Evolutionary conservation across 1,140 invertebrate genomes (phyloP).

Genomic region (Drosophila obscura): DNA sequence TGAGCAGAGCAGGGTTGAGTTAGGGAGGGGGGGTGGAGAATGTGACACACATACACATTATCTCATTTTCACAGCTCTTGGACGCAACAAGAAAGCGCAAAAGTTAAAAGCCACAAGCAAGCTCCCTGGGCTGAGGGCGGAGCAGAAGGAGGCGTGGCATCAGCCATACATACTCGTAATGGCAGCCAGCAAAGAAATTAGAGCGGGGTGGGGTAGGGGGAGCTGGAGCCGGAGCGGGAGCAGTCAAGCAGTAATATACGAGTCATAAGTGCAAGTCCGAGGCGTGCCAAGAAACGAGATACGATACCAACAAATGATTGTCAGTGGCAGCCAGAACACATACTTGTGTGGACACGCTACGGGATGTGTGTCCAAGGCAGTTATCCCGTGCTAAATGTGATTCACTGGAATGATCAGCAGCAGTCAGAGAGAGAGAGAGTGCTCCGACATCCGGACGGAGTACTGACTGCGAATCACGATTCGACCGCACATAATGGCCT

Average conservation of each 20-base stretch:
- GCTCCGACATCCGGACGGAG: constrained; percentile 2
- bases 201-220: constrained; percentile 6
- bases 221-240: constrained; percentile 7
- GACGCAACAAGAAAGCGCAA: constrained; percentile 72
- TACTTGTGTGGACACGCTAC: no score
- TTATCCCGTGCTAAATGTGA: constrained; percentile 58
- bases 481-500: constrained; percentile 65
- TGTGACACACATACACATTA: constrained; percentile 82
- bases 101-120: constrained; percentile 72
- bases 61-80: constrained; percentile 78
- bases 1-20: not conserved
- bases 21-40: constrained; percentile 28
- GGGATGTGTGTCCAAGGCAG: constrained; percentile 30
- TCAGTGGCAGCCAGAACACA: constrained; percentile 24
- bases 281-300: constrained; percentile 40
- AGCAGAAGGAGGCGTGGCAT: constrained; percentile 40
- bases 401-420: constrained; percentile 63
- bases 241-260: constrained; percentile 42
- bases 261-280: constrained; percentile 28
- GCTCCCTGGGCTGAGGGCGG: constrained; percentile 11
- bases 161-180: constrained; percentile 52
- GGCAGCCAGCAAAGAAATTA: constrained; percentile 25
- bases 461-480: constrained; percentile 64
- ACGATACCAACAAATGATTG: constrained; percentile 59
- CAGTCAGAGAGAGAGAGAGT: not conserved